These are phyloP conservation scores for Naso thynnoides DNA, from an alignment of 2,797 vertebrate genomes.

Conservation along the genomic window DNA sequence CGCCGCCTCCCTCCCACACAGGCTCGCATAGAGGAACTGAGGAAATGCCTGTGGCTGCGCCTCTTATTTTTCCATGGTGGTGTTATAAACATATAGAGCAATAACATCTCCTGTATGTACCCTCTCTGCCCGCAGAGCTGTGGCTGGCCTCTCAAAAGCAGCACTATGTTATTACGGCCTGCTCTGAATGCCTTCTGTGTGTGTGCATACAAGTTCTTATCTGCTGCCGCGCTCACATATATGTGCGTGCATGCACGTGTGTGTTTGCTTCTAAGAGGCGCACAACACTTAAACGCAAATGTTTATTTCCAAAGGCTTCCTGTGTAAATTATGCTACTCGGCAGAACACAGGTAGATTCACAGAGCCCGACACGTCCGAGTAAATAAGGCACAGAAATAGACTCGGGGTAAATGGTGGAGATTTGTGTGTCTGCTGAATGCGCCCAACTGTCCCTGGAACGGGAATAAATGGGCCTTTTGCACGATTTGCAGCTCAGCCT, in stretches of 20 bases:
- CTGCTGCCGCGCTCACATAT: conserved; percentile 17
- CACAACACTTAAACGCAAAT: conserved; percentile 51
- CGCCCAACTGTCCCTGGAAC: conserved; percentile 55
- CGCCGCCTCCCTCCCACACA: conserved; percentile 44
- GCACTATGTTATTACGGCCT: conserved; percentile 63
- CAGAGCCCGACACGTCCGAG: conserved; percentile 24
- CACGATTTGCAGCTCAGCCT: conserved; percentile 21
- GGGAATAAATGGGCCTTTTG: conserved; percentile 66
- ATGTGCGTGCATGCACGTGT: conserved; percentile 2
- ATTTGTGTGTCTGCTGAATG: conserved; percentile 69
- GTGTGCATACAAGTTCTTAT: conserved; percentile 42
- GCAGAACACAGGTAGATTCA: conserved; percentile 62
- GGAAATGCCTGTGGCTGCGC: conserved; percentile 75
- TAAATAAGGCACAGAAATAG: conserved; percentile 69
- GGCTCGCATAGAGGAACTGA: conserved; percentile 47
- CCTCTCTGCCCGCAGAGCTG: conserved; percentile 58
- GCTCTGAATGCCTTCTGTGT: conserved; percentile 65
- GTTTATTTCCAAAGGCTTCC: conserved; percentile 63
- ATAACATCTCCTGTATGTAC: conserved; percentile 64
- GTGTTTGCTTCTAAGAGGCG: background rate
- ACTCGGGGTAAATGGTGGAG: conserved; percentile 60
- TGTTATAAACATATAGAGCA: conserved; percentile 75
- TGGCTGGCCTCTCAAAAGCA: conserved; percentile 59
- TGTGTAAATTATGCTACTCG: conserved; percentile 53
- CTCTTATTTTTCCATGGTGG: conserved; percentile 76